phyloP scores from a whole-genome alignment of 2,113 vertebrate species.

The Albula goreensis region DNA sequence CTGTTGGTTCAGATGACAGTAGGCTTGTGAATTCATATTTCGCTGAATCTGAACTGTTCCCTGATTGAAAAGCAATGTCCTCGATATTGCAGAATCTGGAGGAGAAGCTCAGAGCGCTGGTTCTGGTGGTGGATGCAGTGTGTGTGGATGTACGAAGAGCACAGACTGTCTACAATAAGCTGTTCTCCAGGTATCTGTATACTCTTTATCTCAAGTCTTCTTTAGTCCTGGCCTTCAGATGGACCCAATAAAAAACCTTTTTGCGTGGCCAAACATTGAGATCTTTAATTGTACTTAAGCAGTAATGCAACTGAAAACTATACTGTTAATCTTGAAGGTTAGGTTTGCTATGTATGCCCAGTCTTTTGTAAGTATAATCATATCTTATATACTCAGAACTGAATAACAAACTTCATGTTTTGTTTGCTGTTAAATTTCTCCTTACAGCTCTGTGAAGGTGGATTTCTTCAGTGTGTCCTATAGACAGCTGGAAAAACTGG shows the following conservation, averaged over 20 bases:
- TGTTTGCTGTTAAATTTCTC: conserved; percentile 31
- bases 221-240: background rate
- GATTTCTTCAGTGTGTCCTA: conserved; percentile 85
- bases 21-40: background rate
- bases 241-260: background rate
- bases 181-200: conserved; percentile 77
- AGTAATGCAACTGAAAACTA: background rate
- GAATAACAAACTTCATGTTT: background rate
- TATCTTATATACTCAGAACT: background rate
- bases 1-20: background rate
- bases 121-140: conserved; percentile 73
- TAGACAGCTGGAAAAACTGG: conserved; percentile 84
- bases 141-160: conserved; percentile 78
- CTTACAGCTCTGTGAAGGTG: conserved; percentile 77
- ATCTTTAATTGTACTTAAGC: background rate
- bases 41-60: background rate
- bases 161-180: conserved; percentile 78
- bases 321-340: background rate
- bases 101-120: conserved; percentile 74
- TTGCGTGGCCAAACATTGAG: background rate
- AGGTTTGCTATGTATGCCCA: background rate
- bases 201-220: background rate
- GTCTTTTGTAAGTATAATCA: background rate
- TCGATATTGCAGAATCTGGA: conserved; percentile 62
- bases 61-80: background rate